Base-by-base conservation (phyloP, 2,888 invertebrate genomes). In the Lasius fuliginosus region DNA sequence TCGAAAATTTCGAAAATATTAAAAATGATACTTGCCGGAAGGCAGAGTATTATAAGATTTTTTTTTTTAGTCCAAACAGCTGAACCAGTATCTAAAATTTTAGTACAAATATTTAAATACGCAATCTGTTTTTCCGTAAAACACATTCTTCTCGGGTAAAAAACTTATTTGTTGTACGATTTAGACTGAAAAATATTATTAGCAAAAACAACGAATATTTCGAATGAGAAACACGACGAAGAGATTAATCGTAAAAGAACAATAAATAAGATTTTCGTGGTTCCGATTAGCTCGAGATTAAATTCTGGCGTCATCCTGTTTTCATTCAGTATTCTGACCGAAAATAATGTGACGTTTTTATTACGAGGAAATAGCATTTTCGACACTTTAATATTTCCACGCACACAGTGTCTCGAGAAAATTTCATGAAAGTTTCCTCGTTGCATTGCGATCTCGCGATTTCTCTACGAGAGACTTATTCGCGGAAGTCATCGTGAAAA, bases 401-500 rank as follows among this genome's bases (percentile, higher is more conserved):
- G 60, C 69, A 30, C 68, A 30, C 23, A 46, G 46, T 69, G 60
- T 58, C 40, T 30, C 33, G 33, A 33, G 60, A 71, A 64, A 65
- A 71, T 82, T 82, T 69, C 46, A 56, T 15, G 36, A n/a, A 79
- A 60, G 58, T 82, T 62, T 9, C 27, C 49, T 42, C 58, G 46
- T 69, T 58, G 79, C 69, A 12, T 60, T 23, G 36, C 74, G 40
- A 42, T 65, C 62, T 56, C 68, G 65, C 81, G 86, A 88, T 86
- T 87, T 86, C 82, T 81, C 88, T 81, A 23, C 74, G 69, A 46
- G 30, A 27, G 64, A 76, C 42, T 64, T 36, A 67, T 49, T 64
- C 68, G 42, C 85, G 86, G 81, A 85, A 88, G 77, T 77, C 73
- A 27, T 71, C 71, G 42, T 36, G 64, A 83, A 77, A 77, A 77